A percentile compares a stretch with the other conserved stretches of the same genome.
phyloP scores from a whole-genome alignment of 2,888 invertebrate species.

The Meta bourneti region DNA sequence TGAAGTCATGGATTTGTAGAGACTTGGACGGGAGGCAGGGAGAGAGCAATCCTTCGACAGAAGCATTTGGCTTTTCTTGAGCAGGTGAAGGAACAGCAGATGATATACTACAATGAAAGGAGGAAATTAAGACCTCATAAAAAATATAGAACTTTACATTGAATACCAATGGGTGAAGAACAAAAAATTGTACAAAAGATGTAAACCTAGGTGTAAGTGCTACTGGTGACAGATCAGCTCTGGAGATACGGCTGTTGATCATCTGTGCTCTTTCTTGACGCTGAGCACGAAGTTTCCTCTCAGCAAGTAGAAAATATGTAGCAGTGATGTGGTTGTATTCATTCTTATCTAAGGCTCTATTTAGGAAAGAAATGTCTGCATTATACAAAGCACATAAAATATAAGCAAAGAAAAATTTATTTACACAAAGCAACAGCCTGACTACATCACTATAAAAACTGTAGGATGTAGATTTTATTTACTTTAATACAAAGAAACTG shows the following conservation, averaged over 20 bases:
- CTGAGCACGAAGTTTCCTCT: slow-evolving; percentile 91
- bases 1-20: slow-evolving; percentile 59
- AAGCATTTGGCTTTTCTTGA: slow-evolving; percentile 75
- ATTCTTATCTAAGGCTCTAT: slow-evolving; percentile 93
- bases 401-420: background rate
- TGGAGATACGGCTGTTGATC: slow-evolving; percentile 81
- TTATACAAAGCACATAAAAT: background rate
- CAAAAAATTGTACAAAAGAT: background rate
- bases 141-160: slow-evolving; percentile 4
- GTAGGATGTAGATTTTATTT: too few species aligned
- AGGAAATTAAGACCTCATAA: background rate
- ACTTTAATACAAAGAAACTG: too few species aligned
- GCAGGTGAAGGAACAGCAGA: slow-evolving; percentile 76
- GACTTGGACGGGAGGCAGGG: slow-evolving; percentile 73
- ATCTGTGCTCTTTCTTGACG: slow-evolving; percentile 84
- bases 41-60: slow-evolving; percentile 74
- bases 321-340: slow-evolving; percentile 99
- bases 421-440: background rate
- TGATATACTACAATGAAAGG: slow-evolving; percentile 61
- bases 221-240: slow-evolving; percentile 80
- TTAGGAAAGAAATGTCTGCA: slow-evolving; percentile 64
- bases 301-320: slow-evolving; percentile 97
- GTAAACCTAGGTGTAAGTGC: slow-evolving; percentile 81
- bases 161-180: background rate
- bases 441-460: background rate